Percentiles rank a stretch among this genome's conserved stretches.
These are phyloP conservation scores for Lobophora halterata DNA, from an alignment of 2,888 invertebrate species.

Conservation along the genomic window DNA sequence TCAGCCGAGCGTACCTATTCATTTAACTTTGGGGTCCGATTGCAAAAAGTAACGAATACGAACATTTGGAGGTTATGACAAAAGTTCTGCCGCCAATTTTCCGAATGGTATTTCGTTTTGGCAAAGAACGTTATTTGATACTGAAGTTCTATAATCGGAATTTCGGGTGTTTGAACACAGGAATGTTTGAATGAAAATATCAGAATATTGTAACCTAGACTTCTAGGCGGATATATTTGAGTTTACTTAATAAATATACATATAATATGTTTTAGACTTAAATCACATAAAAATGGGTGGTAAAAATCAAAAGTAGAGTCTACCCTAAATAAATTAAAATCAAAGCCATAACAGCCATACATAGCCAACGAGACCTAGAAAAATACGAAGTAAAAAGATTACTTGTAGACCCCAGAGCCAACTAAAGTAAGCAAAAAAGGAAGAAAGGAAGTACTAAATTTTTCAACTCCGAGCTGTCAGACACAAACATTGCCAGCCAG, in stretches of 20 bases:
- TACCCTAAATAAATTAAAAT: too few species aligned
- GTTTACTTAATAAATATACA: too few species aligned
- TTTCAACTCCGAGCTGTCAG: slow-evolving; percentile 20
- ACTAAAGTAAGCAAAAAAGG: background rate
- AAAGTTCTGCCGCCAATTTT: slow-evolving; percentile 33
- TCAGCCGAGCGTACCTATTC: slow-evolving; percentile 27
- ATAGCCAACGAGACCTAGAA: too few species aligned
- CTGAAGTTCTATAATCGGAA: background rate
- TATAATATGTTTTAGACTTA: too few species aligned
- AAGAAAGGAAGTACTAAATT: background rate
- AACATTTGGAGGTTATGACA: slow-evolving; percentile 36
- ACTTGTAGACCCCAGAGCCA: too few species aligned
- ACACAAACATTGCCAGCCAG: slow-evolving; percentile 13
- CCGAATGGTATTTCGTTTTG: slow-evolving; percentile 26
- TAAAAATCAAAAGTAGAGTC: too few species aligned
- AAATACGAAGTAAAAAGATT: too few species aligned
- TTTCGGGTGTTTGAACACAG: slow-evolving; percentile 1
- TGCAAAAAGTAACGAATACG: slow-evolving; percentile 40
- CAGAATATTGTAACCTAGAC: too few species aligned
- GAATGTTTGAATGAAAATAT: slow-evolving; percentile 7
- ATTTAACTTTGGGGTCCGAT: slow-evolving; percentile 40
- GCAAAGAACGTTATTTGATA: slow-evolving; percentile 16
- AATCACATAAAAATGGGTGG: too few species aligned
- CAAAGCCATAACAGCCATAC: too few species aligned
- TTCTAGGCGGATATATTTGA: too few species aligned